Percentiles rank a stretch among this genome's conserved stretches.
These are phyloP conservation scores for Brachypteracias leptosomus DNA, from an alignment of 2,113 vertebrate genomes.

Conservation along the genomic window DNA sequence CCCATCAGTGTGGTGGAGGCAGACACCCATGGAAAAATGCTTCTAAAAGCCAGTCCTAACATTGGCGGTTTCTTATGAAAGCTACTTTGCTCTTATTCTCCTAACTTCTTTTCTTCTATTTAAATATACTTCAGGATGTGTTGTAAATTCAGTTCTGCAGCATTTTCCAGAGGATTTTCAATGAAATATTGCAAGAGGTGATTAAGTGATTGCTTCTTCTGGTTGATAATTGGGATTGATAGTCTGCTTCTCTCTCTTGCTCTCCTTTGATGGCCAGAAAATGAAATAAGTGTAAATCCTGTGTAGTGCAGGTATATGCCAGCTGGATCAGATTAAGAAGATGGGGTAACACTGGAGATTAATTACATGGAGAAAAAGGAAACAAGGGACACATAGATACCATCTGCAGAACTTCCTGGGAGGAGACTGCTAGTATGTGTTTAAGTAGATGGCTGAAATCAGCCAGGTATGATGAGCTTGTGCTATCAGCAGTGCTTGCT, in stretches of 20 bases:
- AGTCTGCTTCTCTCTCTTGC: background rate
- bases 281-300: conserved; percentile 37
- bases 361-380: conserved; percentile 1
- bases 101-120: background rate
- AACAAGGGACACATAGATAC: conserved; percentile 28
- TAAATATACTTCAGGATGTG: background rate
- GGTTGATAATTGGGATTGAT: background rate
- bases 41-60: background rate
- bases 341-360: conserved; percentile 17
- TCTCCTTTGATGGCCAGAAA: background rate
- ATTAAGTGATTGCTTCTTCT: background rate
- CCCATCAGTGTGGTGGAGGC: background rate
- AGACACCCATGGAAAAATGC: background rate
- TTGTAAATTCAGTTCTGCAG: background rate
- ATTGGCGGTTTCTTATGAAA: background rate
- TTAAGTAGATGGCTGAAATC: background rate
- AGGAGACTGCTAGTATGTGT: background rate
- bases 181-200: background rate
- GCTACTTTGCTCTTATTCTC: background rate
- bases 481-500: background rate
- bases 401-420: conserved; percentile 13
- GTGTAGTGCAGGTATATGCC: background rate
- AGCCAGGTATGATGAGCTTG: background rate
- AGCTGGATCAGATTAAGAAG: conserved; percentile 37
- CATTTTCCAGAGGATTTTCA: background rate